Conservation (phyloP, 2,113 vertebrate species). For the Lepisosteus oculatus region DNA sequence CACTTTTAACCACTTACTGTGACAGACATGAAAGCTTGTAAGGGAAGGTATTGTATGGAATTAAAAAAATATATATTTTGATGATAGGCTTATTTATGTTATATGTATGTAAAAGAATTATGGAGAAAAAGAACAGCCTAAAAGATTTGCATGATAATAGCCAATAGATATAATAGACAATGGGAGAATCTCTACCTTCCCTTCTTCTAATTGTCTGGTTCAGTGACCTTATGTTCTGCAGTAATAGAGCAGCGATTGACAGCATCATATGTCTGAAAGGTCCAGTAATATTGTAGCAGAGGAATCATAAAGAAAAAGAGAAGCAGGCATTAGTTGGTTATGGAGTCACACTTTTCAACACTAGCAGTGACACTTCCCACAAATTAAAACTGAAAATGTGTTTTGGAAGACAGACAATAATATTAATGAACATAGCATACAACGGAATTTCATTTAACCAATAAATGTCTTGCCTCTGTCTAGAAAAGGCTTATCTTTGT, state of each 20-base stretch:
- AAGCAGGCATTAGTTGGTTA: constrained; percentile 11
- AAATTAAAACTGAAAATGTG: constrained; percentile 8
- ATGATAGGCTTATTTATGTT: too few relatives aligned
- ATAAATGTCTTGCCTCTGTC: too few relatives aligned
- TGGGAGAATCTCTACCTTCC: background rate
- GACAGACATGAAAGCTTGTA: too few relatives aligned
- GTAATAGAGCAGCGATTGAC: constrained; percentile 4
- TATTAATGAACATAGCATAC: background rate
- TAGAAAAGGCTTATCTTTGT: too few relatives aligned
- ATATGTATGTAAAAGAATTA: too few relatives aligned
- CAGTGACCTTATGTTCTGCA: constrained; percentile 14
- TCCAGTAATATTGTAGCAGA: background rate
- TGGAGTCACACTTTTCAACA: constrained; percentile 1
- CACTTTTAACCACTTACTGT: too few relatives aligned
- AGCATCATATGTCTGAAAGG: constrained; percentile 8
- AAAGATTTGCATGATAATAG: background rate
- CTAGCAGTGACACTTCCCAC: constrained; percentile 13
- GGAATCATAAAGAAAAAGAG: constrained; percentile 5
- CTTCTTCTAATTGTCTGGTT: background rate
- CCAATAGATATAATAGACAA: background rate
- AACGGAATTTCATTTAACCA: background rate
- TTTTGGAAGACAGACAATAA: constrained; percentile 9
- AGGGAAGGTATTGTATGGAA: too few relatives aligned
- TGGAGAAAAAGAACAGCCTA: background rate
- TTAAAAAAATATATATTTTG: too few relatives aligned